Conservation (phyloP, 1,140 invertebrate genomes). For the Apis florea region DNA sequence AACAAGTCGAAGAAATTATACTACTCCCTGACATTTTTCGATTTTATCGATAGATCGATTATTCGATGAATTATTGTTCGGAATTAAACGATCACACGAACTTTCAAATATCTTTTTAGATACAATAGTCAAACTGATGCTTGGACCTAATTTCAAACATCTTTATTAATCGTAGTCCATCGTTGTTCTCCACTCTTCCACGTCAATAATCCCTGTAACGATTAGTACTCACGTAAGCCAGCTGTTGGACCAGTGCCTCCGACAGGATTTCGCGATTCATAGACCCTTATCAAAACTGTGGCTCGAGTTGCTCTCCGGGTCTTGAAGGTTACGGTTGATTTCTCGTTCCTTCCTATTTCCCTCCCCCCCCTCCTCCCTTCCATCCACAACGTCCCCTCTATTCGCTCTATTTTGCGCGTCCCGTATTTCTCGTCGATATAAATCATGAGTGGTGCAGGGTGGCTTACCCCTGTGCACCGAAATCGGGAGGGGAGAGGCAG, state of each 20-base stretch:
- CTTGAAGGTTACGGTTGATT: conserved; percentile 54
- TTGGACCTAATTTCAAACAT: background rate
- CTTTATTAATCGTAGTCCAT: background rate
- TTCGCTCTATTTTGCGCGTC: conserved; percentile 37
- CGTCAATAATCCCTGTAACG: background rate
- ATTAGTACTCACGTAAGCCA: conserved; percentile 24
- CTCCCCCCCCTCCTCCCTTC: background rate
- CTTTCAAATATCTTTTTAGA: too few species aligned
- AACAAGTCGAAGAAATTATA: too few species aligned
- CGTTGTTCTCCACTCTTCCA: background rate
- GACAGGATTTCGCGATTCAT: conserved; percentile 51
- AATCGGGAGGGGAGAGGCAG: conserved; percentile 29
- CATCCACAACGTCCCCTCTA: background rate
- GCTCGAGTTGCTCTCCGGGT: conserved; percentile 34
- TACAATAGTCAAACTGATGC: too few species aligned
- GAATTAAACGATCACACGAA: too few species aligned
- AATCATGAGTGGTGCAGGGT: conserved; percentile 73
- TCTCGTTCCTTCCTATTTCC: background rate
- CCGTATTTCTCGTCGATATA: conserved; percentile 65
- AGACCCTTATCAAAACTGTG: conserved; percentile 68
- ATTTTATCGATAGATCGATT: too few species aligned
- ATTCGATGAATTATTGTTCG: too few species aligned
- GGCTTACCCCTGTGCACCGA: conserved; percentile 65
- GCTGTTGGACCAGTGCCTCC: conserved; percentile 34
- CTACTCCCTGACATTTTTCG: background rate